phyloP scores from a whole-genome alignment of 1,140 invertebrate species.

The Apis florea region DNA sequence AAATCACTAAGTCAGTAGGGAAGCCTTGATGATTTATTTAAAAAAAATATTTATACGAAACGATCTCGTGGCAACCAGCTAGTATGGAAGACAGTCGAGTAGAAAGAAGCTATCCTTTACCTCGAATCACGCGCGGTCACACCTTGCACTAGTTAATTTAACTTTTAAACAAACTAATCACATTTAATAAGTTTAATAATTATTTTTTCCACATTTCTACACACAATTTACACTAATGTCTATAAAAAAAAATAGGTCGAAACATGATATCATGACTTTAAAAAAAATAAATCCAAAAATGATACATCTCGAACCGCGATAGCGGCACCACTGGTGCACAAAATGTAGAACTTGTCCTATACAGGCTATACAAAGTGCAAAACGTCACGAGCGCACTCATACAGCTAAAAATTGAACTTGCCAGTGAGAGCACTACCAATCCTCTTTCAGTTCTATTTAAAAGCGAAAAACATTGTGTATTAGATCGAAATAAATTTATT shows the following conservation, averaged over 20 bases:
- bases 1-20: not conserved
- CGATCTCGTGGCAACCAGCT: constrained; percentile 19
- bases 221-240: not conserved
- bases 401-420: constrained; percentile 3
- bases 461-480: not conserved
- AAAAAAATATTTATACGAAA: not conserved
- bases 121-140: constrained; percentile 8
- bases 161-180: not conserved
- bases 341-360: not conserved
- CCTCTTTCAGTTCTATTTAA: not conserved
- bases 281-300: not conserved
- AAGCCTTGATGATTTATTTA: not conserved
- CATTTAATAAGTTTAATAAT: not conserved
- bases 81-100: constrained; percentile 32
- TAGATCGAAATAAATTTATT: not conserved
- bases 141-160: constrained; percentile 8
- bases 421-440: constrained; percentile 25
- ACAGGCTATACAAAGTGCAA: not conserved
- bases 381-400: constrained; percentile 19
- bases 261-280: not conserved
- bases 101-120: constrained; percentile 35
- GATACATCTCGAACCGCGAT: constrained; percentile 20
- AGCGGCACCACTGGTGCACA: constrained; percentile 44
- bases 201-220: not conserved
- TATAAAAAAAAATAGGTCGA: constrained; percentile 29